phyloP scores from a whole-genome alignment of 2,113 vertebrate species.

The Diphyllodes magnificus region DNA sequence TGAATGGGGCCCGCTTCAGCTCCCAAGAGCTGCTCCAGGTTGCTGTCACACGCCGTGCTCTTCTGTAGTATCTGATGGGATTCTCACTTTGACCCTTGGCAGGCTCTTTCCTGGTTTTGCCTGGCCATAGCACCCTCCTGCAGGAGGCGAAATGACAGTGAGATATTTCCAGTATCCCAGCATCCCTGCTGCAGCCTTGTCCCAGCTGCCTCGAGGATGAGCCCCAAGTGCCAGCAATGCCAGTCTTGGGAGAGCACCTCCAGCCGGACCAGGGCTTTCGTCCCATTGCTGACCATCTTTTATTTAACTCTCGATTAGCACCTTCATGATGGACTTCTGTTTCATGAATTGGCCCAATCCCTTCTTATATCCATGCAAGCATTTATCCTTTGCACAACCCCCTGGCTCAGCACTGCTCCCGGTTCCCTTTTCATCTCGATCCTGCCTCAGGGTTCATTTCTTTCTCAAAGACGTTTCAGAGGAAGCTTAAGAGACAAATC shows the following conservation, averaged over 20 bases:
- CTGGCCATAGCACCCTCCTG: fast-evolving
- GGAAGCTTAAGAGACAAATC: background rate
- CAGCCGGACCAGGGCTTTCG: background rate
- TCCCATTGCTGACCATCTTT: background rate
- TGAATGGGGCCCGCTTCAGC: background rate
- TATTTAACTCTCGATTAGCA: background rate
- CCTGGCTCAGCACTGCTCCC: background rate
- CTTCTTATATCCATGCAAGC: background rate
- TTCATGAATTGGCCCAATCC: background rate
- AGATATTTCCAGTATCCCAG: background rate
- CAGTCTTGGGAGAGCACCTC: fast-evolving
- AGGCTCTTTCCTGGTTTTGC: background rate
- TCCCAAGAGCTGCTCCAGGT: background rate
- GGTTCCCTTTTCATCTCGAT: background rate
- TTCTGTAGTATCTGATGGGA: background rate
- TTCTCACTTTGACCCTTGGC: background rate
- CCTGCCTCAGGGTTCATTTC: constrained; percentile 10
- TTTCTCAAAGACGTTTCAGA: background rate
- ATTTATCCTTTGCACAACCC: background rate
- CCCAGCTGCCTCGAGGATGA: background rate
- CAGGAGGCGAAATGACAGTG: fast-evolving
- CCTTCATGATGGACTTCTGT: background rate
- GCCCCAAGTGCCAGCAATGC: fast-evolving
- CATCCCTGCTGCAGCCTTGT: background rate
- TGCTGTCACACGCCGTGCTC: fast-evolving